These are phyloP conservation scores for Octonoba sinensis DNA, from an alignment of 2,888 invertebrate genomes.

Conservation along the genomic window DNA sequence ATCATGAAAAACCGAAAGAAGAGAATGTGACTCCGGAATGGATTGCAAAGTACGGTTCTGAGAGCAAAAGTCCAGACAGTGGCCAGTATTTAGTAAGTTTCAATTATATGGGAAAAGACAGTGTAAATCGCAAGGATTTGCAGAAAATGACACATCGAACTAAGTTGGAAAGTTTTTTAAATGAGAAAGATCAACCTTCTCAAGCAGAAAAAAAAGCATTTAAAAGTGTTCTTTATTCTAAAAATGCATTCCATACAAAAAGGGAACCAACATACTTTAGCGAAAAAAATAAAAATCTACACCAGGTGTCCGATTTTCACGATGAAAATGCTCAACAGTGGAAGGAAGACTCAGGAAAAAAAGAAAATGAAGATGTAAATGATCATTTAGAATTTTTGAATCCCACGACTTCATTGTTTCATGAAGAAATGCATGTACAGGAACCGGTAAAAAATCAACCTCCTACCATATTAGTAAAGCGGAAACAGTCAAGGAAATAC, in stretches of 20 bases:
- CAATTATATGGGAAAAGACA: constrained; percentile 34
- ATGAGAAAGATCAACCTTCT: constrained; percentile 5
- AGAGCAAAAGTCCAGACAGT: neutral
- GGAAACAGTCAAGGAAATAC: constrained; percentile 16
- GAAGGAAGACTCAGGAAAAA: neutral
- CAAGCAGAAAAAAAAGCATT: constrained; percentile 6
- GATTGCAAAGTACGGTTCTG: neutral
- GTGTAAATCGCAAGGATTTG: constrained; percentile 2
- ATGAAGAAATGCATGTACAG: too few species aligned
- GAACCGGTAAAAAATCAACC: neutral
- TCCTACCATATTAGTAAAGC: constrained; percentile 12
- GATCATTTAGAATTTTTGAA: neutral
- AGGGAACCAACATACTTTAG: neutral
- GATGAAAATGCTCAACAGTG: neutral
- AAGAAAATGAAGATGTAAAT: neutral
- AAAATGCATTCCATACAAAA: too few species aligned
- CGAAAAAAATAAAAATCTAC: constrained; percentile 5
- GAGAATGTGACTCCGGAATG: neutral
- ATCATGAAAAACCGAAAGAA: neutral
- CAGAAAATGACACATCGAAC: neutral
- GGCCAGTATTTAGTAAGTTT: constrained; percentile 20
- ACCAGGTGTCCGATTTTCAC: too few species aligned
- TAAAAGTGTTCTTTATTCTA: too few species aligned
- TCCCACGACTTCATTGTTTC: too few species aligned
- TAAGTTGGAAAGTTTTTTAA: neutral